Evolutionary conservation across 2,888 invertebrate genomes (phyloP), one percentile per base, ranked within the genome.

Genomic region (Scaptomyza polygonia): DNA sequence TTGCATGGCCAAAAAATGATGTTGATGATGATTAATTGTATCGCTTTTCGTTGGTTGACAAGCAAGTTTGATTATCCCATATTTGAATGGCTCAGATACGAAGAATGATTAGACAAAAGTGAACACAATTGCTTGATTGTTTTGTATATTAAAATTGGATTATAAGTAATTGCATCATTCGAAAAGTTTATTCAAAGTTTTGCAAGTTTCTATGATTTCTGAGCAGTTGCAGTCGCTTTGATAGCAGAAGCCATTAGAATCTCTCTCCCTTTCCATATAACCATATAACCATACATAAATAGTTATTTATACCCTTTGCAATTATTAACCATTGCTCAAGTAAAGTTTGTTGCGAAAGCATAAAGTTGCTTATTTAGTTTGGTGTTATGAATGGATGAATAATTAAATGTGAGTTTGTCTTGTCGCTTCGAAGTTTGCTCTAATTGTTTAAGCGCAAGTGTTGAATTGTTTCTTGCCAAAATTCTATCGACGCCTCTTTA

Each of bases 21-120:
- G 36, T 65, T 81, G 73, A 65, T 65, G 55, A 68, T 79, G 72
- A 82, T 82, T 74, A 85, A 81, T 85, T 68, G 71, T 32, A 54
- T 29, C 56, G 58, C 62, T 73, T 65, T 57, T 14, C 36, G 16
- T 14, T n/a, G n/a, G n/a, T n/a, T n/a, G n/a, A n/a, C n/a, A 47
- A 83, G 65, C 61, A 72, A 64, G 39, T 64, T 76, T 61, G 74
- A 77, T 77, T 80, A 77, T 67, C 65, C 58, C 45, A 49, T n/a
- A n/a, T n/a, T n/a, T n/a, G n/a, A n/a, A n/a, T n/a, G n/a, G 21
- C 21, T 21, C 21, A 8, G 43, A 11, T 11, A 11, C 7, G 5
- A 36, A 21, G 8, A 48, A n/a, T 48, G 6, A 34, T 8, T n/a
- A 11, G 14, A 9, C 7, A 36, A 8, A 14, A 16, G 21, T n/a